These are phyloP conservation scores for Catharus fuscescens DNA, from an alignment of 2,113 vertebrate genomes.

Conservation along the genomic window DNA sequence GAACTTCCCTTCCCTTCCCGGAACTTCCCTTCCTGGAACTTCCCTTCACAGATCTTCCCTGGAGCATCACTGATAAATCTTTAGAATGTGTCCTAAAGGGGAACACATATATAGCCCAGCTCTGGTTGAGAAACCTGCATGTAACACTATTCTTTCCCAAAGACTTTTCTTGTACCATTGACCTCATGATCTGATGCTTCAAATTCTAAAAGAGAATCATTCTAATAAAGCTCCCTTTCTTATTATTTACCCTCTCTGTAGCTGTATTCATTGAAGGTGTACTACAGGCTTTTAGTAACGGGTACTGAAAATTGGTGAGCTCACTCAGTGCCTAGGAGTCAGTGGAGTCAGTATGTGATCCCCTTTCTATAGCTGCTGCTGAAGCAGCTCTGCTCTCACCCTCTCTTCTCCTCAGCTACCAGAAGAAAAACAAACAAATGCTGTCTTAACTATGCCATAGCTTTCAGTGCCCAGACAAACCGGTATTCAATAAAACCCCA, in stretches of 20 bases:
- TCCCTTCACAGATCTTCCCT: too few species aligned
- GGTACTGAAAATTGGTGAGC: background rate
- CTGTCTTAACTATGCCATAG: background rate
- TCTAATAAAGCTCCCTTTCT: background rate
- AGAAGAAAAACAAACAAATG: background rate
- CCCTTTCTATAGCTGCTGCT: background rate
- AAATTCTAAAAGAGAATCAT: background rate
- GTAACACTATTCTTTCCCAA: background rate
- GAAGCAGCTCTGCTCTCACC: background rate
- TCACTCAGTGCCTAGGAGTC: background rate
- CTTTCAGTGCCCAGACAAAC: background rate
- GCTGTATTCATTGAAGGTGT: background rate
- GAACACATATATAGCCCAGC: background rate
- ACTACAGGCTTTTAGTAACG: background rate
- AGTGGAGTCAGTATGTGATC: background rate
- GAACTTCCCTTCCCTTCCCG: too few species aligned
- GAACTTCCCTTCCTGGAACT: too few species aligned
- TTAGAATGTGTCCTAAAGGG: background rate
- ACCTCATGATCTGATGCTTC: background rate
- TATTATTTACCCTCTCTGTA: background rate
- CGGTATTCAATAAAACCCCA: background rate
- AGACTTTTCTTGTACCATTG: background rate
- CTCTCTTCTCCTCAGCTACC: background rate
- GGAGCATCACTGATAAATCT: background rate
- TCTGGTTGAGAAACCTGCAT: background rate